phyloP scores from a whole-genome alignment of 1,140 invertebrate species.

The Homalodisca vitripennis region DNA sequence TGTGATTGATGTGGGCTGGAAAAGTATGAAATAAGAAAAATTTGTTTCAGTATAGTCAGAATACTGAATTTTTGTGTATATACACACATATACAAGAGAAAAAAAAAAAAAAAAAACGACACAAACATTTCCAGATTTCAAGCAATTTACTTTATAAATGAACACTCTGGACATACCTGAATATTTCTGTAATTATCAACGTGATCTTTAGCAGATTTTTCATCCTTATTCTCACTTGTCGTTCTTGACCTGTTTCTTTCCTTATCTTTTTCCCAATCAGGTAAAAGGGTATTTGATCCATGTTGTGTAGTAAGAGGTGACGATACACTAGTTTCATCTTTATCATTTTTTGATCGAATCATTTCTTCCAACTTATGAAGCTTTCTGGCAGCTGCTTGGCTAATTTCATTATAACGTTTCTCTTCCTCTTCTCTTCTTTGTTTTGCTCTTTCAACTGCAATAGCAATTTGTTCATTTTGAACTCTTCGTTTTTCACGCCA shows the following conservation, averaged over 20 bases:
- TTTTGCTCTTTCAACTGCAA: constrained; percentile 70
- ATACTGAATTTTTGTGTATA: too few relatives aligned
- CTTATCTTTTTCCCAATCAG: constrained; percentile 43
- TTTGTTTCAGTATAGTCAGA: too few relatives aligned
- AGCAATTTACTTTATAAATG: too few relatives aligned
- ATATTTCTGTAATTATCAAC: constrained; percentile 36
- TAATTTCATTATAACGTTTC: constrained; percentile 64
- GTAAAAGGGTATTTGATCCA: constrained; percentile 35
- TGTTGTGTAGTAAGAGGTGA: constrained; percentile 41
- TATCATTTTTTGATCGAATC: constrained; percentile 41
- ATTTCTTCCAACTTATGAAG: constrained; percentile 36
- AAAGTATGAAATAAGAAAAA: too few relatives aligned
- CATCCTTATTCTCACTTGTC: constrained; percentile 32
- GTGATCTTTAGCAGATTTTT: constrained; percentile 30
- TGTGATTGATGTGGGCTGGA: too few relatives aligned
- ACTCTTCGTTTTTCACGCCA: constrained; percentile 68
- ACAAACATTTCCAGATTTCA: too few relatives aligned
- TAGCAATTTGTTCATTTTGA: constrained; percentile 65
- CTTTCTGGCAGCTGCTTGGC: constrained; percentile 50
- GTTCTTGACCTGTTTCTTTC: constrained; percentile 48
- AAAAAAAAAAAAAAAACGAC: too few relatives aligned
- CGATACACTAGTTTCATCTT: constrained; percentile 37
- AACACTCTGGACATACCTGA: not conserved
- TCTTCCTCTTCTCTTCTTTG: constrained; percentile 80
- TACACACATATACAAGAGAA: too few relatives aligned